phyloP scores from a whole-genome alignment of 2,113 vertebrate species.

The Synchiropus splendidus region DNA sequence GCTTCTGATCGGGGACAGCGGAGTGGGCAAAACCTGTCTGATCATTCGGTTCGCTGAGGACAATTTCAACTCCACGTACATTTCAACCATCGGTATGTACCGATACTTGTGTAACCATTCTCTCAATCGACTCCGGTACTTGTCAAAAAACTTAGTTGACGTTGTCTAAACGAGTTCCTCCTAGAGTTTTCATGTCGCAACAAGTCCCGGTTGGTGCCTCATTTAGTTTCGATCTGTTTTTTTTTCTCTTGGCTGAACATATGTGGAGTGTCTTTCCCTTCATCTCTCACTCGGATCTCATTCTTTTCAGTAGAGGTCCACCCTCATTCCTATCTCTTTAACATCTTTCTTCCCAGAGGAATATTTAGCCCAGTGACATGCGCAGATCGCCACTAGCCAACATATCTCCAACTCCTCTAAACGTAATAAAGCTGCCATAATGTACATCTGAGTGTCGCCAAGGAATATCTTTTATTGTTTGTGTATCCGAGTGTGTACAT shows the following conservation, averaged over 20 bases:
- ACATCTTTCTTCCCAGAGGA: conserved; percentile 50
- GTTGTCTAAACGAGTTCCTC: no score
- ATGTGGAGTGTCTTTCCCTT: conserved; percentile 13
- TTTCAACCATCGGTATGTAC: conserved; percentile 87
- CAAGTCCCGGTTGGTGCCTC: not conserved
- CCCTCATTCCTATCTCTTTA: conserved; percentile 58
- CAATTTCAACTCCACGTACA: conserved; percentile 90
- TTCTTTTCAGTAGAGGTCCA: conserved; percentile 41
- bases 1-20: conserved; percentile 88
- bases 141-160: not conserved
- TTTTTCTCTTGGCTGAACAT: not conserved
- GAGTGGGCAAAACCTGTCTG: conserved; percentile 90
- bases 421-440: no score
- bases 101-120: not conserved
- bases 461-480: conserved; percentile 21
- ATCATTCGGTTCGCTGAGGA: conserved; percentile 91
- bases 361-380: conserved; percentile 30
- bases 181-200: not conserved
- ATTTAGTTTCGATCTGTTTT: not conserved
- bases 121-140: not conserved
- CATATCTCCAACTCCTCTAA: no score
- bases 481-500: conserved; percentile 13
- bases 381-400: conserved; percentile 13
- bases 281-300: conserved; percentile 39
- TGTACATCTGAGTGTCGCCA: conserved; percentile 27